Evolutionary conservation across 2,113 vertebrate species (phyloP), one percentile per base, ranked within the genome.

Genomic region (Engraulis encrasicolus): DNA sequence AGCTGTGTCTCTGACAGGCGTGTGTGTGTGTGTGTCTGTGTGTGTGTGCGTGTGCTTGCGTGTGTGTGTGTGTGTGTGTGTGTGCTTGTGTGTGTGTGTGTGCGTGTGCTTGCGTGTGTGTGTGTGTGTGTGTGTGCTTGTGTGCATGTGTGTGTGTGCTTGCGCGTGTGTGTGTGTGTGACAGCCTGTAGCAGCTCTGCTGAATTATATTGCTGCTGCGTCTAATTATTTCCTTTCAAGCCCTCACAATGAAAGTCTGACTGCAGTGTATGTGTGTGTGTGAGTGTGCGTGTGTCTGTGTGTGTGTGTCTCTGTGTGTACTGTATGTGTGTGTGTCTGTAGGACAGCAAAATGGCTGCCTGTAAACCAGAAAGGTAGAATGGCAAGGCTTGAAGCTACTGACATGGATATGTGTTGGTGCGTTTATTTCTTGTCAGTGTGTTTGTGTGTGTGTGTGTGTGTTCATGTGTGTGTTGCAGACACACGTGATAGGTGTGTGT

Each of bases 211-310:
- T 89, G 88, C 87, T 89, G 88, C 87, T 89, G 91, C 87, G 90
- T 93, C 92, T 95, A 94, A 95, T 95, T 94, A 94, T 94, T 93
- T 94, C 90, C 92, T 94, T 94, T 93, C 90, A 94, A 91, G 88
- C 90, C 82, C 78, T 89, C 90, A 92, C 90, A 93, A 91, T 92
- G 87, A 92, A 92, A 92, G 91, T 85, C 88, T 89, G 87, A 83
- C 66, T 83, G 88, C 87, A 82, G 91, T 89, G 87, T 83, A 89
- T 80, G 50, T 86, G 20, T 23, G 20, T 23, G n/a, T 61, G 20
- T 66, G 58, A 27, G n/a, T 66, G 58, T 23, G 58, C 27, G 58
- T 66, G 23, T 27, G 58, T 66, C n/a, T 66, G 58, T 66, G 58
- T 66, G 58, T 58, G 54, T 23, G 20, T n/a, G 54, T 12, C 19